Evolutionary conservation across 37 sponge, comb jelly and placozoan species (phyloP), one percentile per base, ranked within the genome.

Genomic region (Halisarca cf. caerulea): DNA sequence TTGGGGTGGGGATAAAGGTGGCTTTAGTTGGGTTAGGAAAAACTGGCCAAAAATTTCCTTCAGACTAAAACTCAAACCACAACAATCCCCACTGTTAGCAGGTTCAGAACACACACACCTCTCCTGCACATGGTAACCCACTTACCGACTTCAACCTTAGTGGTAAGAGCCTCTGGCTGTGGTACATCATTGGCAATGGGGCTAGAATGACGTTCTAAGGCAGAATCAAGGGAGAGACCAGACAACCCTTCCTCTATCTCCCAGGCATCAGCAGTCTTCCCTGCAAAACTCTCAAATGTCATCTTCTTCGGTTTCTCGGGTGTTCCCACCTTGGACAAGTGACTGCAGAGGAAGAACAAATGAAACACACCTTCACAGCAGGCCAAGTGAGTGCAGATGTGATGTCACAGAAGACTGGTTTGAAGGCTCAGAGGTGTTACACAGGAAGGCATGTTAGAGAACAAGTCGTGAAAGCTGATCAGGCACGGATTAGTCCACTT

Each of bases 211-310:
- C 41, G 9, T 9, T 82, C 39, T n/a, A 20, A n/a, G 25, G 72
- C 72, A n/a, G 90, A 35, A 35, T 44, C 58, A 2, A 80, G 27
- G 5, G 88, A 81, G 15, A 84, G 64, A 20, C 34, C 59, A n/a
- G 89, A 78, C n/a, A 88, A n/a, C 6, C 73, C 86, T 25, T 87
- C 88, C 34, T 80, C 86, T 59, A 35, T 81, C 33, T 91, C 92
- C 97, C 97, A 96, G 8, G 84, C 91, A 54, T 96, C 97, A 47
- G 84, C 85, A 24, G 94, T 96, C 35, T 93, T 85, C 21, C 80
- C 89, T 58, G 83, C 86, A 71, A 91, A 96, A 41, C 88, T 86
- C 32, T 90, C 97, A 87, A 96, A 96, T 7, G 95, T 89, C 87
- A 86, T 85, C 59, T 86, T 89, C 33, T 84, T 58, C 7, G 80